These are phyloP conservation scores for Catharus ustulatus DNA, from an alignment of 2,797 vertebrate genomes.

Conservation along the genomic window DNA sequence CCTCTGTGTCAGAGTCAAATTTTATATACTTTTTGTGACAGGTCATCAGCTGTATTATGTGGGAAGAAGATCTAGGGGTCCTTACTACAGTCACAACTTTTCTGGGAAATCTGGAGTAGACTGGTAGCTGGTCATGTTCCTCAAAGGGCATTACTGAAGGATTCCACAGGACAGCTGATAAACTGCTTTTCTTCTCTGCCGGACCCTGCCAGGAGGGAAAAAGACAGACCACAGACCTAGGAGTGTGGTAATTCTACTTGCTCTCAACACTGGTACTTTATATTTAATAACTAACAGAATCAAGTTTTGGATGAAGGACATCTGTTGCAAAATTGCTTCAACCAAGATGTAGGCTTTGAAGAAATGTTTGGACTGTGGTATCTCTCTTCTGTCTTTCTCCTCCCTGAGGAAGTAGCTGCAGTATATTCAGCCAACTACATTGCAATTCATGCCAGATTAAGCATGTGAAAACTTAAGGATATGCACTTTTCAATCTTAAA, in stretches of 20 bases:
- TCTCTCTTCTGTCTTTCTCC: neutral
- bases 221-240: neutral
- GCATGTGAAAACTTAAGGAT: neutral
- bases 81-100: neutral
- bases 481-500: neutral
- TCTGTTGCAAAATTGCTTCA: neutral
- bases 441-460: neutral
- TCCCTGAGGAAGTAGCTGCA: neutral
- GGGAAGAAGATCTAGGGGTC: neutral
- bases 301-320: neutral
- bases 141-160: neutral
- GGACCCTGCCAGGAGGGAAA: neutral
- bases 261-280: neutral
- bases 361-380: neutral
- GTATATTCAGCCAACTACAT: neutral
- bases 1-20: neutral
- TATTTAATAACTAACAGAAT: neutral
- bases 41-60: neutral
- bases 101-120: neutral
- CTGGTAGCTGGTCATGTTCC: neutral
- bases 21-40: neutral
- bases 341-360: neutral
- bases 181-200: neutral
- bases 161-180: neutral
- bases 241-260: neutral